Conservation (phyloP, 2,888 invertebrate genomes). For the Aricia artaxerxes region DNA sequence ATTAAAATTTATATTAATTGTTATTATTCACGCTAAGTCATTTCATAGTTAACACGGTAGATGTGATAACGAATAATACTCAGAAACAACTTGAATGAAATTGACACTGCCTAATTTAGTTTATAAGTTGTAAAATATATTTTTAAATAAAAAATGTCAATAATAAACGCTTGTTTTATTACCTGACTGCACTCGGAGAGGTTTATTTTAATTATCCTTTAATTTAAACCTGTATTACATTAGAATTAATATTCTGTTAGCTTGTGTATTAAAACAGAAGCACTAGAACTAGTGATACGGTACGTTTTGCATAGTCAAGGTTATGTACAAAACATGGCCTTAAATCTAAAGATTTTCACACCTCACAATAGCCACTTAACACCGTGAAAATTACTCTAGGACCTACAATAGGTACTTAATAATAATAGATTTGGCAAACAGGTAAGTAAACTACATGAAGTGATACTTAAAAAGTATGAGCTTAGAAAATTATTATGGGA, state of each 20-base stretch:
- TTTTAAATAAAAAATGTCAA: conserved; percentile 49
- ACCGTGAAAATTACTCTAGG: not conserved
- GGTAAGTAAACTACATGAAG: not conserved
- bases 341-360: not conserved
- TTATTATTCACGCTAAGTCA: conserved; percentile 27
- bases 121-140: conserved; percentile 60
- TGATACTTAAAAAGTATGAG: not conserved
- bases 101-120: conserved; percentile 74
- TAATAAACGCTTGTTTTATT: not conserved
- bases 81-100: conserved; percentile 57
- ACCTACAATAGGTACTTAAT: not conserved
- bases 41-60: conserved; percentile 21
- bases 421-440: not conserved
- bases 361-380: not conserved
- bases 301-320: not conserved
- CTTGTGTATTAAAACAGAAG: not conserved
- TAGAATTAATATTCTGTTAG: too few relatives aligned
- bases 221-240: too few relatives aligned
- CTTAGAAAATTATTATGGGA: too few relatives aligned
- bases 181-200: too few relatives aligned
- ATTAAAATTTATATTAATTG: conserved; percentile 24
- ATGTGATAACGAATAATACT: conserved; percentile 57
- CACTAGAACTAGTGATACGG: not conserved
- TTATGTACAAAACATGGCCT: not conserved
- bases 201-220: too few relatives aligned